phyloP scores from a whole-genome alignment of 2,888 invertebrate genomes.

The Philaethria dido region DNA sequence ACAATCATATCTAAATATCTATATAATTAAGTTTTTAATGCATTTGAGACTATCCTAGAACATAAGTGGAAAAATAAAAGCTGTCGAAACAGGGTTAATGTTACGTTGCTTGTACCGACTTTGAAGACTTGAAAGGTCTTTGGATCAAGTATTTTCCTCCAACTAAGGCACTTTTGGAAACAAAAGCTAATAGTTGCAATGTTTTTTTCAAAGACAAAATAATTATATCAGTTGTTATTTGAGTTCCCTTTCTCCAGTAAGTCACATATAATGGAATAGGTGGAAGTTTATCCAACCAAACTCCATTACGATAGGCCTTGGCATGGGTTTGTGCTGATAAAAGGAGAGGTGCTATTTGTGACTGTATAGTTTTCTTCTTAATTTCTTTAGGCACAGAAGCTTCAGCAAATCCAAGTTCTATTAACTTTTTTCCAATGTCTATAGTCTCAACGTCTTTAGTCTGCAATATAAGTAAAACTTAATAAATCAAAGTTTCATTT shows the following conservation, averaged over 20 bases:
- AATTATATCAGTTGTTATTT: conserved; percentile 53
- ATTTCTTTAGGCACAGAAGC: conserved; percentile 64
- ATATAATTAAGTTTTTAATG: conserved; percentile 57
- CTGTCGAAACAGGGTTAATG: conserved; percentile 27
- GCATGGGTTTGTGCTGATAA: conserved; percentile 72
- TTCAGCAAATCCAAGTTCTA: conserved; percentile 78
- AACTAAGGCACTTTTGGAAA: conserved; percentile 60
- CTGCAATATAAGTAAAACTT: conserved; percentile 55
- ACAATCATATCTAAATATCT: conserved; percentile 51
- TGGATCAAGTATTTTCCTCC: conserved; percentile 46
- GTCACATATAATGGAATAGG: conserved; percentile 67
- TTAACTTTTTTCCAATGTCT: conserved; percentile 74
- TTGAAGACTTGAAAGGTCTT: conserved; percentile 59
- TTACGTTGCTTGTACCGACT: conserved; percentile 70
- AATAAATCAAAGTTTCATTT: conserved; percentile 15
- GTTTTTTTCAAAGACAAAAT: conserved; percentile 58
- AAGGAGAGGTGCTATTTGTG: conserved; percentile 66
- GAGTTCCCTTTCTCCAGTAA: conserved; percentile 70
- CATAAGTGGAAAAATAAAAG: conserved; percentile 20
- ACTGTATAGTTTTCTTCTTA: conserved; percentile 69
- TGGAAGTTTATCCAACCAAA: conserved; percentile 76
- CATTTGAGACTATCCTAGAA: conserved; percentile 52
- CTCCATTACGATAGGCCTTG: conserved; percentile 68
- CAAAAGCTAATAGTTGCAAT: conserved; percentile 54
- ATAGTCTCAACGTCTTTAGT: conserved; percentile 68